A percentile compares a stretch with the other conserved stretches of the same genome.
Evolutionary conservation across 1,140 invertebrate genomes (phyloP).

Genomic region (Aethina tumida): DNA sequence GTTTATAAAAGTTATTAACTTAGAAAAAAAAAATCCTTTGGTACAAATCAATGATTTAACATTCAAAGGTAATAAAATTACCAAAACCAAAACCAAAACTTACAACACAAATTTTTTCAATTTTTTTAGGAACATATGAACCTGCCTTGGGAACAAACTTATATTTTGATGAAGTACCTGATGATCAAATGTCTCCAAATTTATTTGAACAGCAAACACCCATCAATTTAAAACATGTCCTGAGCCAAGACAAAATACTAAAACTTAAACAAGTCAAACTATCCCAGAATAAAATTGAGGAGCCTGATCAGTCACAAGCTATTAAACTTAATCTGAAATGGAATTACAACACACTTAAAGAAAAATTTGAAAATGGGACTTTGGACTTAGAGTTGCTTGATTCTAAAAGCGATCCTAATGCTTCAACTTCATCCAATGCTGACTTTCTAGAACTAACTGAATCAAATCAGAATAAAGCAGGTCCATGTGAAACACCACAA

Average conservation of each 20-base stretch:
- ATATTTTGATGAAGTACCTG: slow-evolving; percentile 17
- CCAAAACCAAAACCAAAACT: not conserved
- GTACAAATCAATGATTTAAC: slow-evolving; percentile 22
- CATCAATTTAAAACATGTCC: slow-evolving; percentile 13
- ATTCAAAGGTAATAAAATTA: slow-evolving; percentile 18
- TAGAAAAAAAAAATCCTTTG: slow-evolving; percentile 15
- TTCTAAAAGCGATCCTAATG: not conserved
- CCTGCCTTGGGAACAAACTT: slow-evolving; percentile 24
- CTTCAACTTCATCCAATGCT: too few relatives aligned
- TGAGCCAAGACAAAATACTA: slow-evolving; percentile 16
- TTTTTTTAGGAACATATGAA: slow-evolving; percentile 20
- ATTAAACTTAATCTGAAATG: slow-evolving; percentile 22
- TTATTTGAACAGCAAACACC: slow-evolving; percentile 14
- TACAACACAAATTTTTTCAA: not conserved
- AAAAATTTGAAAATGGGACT: slow-evolving; percentile 19
- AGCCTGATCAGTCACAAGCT: slow-evolving; percentile 6
- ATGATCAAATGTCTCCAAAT: slow-evolving; percentile 5
- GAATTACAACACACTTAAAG: slow-evolving; percentile 19
- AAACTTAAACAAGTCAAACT: slow-evolving; percentile 20
- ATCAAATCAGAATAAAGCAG: too few relatives aligned
- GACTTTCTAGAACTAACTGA: too few relatives aligned
- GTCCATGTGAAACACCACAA: not conserved
- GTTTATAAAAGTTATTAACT: slow-evolving; percentile 16
- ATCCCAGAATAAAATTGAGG: slow-evolving; percentile 8
- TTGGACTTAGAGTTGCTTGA: slow-evolving; percentile 18